Base-by-base conservation (phyloP, 2,888 invertebrate genomes). In the Poecilus cupreus region DNA sequence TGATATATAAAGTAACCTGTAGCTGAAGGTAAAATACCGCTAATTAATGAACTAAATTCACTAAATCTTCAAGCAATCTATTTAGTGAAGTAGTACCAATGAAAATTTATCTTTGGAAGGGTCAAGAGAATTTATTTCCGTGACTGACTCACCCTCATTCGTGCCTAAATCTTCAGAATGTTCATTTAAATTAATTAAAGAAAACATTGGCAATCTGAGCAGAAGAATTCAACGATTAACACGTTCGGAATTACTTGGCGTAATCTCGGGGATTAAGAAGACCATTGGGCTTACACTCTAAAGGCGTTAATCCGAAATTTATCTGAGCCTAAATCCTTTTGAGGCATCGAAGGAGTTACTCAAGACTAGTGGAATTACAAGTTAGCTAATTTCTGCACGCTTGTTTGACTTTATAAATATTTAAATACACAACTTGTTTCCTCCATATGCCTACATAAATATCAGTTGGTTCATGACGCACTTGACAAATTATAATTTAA, bases 141-240 rank as follows among this genome's bases (percentile, higher is more conserved):
- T 24, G 72, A 43, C 46, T 24, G 72, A 43, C 46, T 46, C 72
- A 10, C 37, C 68, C 68, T 37, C 22, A 20, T 20, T 72, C 32
- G 5, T 11, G 43, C 46, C 46, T 72, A 46, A 72, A 72, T 72
- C 72, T 72, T 72, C 43, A 8, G 43, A 46, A 13, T 18, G 43
- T 72, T 72, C 72, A 43, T 77, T 77, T 77, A 77, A 77, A 77
- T 77, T 77, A 77, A 77, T 77, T 77, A 77, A 64, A 46, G 60
- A 76, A 57, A 77, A 60, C 77, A 77, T 77, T 64, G 64, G 57
- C 64, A 64, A 77, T 77, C 77, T 77, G 49, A n/a, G 64, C 64
- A 24, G 77, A 77, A 77, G 77, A 77, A 77, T 77, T 77, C 46
- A 77, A 77, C 60, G 77, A 77, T 77, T 77, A 77, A 77, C 77